Base-by-base conservation (phyloP, 2,797 vertebrate species). In the Cynodonichthys magdalenae region DNA sequence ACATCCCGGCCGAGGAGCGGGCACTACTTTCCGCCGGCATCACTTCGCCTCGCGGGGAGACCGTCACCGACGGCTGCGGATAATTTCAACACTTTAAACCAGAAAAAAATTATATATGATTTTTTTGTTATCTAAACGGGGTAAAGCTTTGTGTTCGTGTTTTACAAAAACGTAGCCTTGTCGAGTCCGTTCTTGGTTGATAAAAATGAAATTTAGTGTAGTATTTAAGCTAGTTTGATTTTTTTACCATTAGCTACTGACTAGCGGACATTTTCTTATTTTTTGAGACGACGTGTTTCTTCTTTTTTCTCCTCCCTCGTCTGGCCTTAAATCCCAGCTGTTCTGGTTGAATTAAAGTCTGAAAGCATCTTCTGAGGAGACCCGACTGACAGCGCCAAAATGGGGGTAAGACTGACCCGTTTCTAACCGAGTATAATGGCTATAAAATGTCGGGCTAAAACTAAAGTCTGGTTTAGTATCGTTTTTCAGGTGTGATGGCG, bases 391-490 rank as follows among this genome's bases (percentile, higher is more conserved):
- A 71, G 75, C 87, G 77, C 64, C 77, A 71, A 86, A 57, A 93
- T 93, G 92, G 92, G 92, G 92, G 92, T 93, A 91, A 93, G 92
- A 55, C 18, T 6, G 1, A 18, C 0, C 1, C n/a, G 64, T 52
- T 64, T 28, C 60, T 24, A 15, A 0, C 11, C 0, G 2, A 41
- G 34, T 59, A 27, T 7, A 5, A 27, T 0, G 27, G 18, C 2
- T 17, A 9, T 48, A 17, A 64, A 68, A 41, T 58, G 42, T 59
- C 24, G 11, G 24, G 24, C 24, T 24, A 24, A 2, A 3, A 3
- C 11, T 31, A 36, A 0, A 51, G 45, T 39, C 29, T 17, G 17
- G 49, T 28, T 49, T 41, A 28, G 31, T 15, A 1, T 1, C 29
- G 27, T 69, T 45, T 36, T 11, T 39, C 49, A 1, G 28, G 42